Evolutionary conservation across 2,113 vertebrate genomes (phyloP), one percentile per base, ranked within the genome.

Genomic region (Cacatua alba): DNA sequence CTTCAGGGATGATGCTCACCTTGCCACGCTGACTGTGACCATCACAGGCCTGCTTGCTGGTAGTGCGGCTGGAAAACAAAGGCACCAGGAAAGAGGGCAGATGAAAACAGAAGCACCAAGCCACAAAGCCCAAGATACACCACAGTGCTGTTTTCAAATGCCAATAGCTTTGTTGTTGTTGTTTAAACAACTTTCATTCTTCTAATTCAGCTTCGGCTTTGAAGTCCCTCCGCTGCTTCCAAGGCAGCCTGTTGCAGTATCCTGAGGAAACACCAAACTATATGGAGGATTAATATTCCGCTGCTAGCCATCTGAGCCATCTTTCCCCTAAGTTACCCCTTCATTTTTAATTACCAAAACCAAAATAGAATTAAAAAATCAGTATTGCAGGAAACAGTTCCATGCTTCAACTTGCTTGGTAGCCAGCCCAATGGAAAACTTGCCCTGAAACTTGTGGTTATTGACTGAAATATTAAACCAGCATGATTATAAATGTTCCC

Each of bases 41-140:
- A 53, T 29, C 76, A 86, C 55, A 49, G 49, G 23, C 82, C 26
- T 31, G 33, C 29, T 25, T 1, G 5, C 63, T 33, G 37, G n/a
- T 3, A 33, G n/a, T 3, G 1, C 2, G 10, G 25, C 83, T 91
- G 72, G 48, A 60, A 46, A 83, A 51, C 63, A 86, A 35, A 39
- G 53, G 44, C 65, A 43, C 29, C 44, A 57, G 9, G 49, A 3
- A 3, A 21, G 0, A 2, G 11, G 21, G 24, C 0, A 63, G 44
- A 16, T 7, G 33, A 64, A 23, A 72, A 83, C 0, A 2, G 44
- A 39, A 91, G 9, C 35, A 60, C 7, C 35, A 39, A 37, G 21
- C 6, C 10, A 33, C 51, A 17, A 37, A 2, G 19, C 44, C 57
- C 55, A 59, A 88, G 65, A 52, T 21, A 52, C 48, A 78, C 14